These are phyloP conservation scores for Limnephilus auricula DNA, from an alignment of 2,888 invertebrate genomes.

Conservation along the genomic window DNA sequence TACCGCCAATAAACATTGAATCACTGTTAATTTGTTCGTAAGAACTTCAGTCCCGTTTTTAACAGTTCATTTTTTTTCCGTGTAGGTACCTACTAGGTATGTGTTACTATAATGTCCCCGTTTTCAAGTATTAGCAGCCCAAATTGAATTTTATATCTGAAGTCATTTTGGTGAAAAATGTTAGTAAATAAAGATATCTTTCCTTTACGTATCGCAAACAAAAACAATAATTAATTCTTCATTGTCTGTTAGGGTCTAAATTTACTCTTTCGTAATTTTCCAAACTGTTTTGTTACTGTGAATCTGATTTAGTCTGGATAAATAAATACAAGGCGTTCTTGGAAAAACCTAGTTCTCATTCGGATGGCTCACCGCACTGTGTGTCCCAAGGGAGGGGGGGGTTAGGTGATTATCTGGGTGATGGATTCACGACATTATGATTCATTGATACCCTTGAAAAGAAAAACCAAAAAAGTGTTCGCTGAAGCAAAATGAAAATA, in stretches of 20 bases:
- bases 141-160: no score
- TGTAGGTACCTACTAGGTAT: no score
- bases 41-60: no score
- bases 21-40: no score
- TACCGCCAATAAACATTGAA: no score
- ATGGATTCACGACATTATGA: conserved; percentile 32
- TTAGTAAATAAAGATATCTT: no score
- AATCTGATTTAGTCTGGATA: neutral
- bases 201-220: neutral
- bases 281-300: neutral
- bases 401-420: conserved; percentile 14
- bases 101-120: no score
- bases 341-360: neutral
- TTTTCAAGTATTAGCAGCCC: no score
- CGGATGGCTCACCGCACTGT: neutral
- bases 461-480: conserved; percentile 8
- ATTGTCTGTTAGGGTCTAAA: neutral
- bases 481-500: neutral
- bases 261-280: neutral
- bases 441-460: conserved; percentile 24
- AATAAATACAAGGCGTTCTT: neutral
- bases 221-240: neutral
- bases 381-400: conserved; percentile 4
- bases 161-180: no score
- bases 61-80: no score